Evolutionary conservation across 2,113 vertebrate genomes (phyloP), one percentile per base, ranked within the genome.

Genomic region (Sylvia atricapilla): DNA sequence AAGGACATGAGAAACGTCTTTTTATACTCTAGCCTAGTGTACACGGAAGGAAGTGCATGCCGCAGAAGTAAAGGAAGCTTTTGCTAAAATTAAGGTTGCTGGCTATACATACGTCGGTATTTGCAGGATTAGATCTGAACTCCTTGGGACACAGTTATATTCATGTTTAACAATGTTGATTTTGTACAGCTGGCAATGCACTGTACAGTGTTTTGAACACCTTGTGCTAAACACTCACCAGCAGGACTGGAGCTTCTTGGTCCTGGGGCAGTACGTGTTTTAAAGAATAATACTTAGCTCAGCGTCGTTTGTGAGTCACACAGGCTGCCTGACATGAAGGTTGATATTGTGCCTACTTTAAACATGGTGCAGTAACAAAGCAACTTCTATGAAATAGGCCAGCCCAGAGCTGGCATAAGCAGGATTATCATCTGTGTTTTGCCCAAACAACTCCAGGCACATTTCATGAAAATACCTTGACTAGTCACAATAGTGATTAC

Each of bases 1-100:
- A 90, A 72, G 13, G 19, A 59, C 52, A 17, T 0, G 1, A 37
- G n/a, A 44, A 49, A 39, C 0, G 0, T 25, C 6, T 79, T 73
- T 79, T 81, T 77, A 28, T 44, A 30, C 8, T 19, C 33, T 15
- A 59, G 22, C 43, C 22, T 69, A 59, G 35, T 25, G 39, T 62
- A 68, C 79, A 49, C 0, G 1, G 59, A 44, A 79, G 74, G 77
- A 93, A 86, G 39, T 24, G 41, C 63, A 74, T 27, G 35, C 55
- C 6, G 4, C 35, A 1, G 44, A 55, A 75, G 30, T 52, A 79
- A 85, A 85, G 35, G 30, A 74, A 59, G 43, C 31, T 63, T 91
- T 92, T 94, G 47, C 49, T 75, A 14, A 44, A 30, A 10, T 39
- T 78, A 75, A 47, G 49, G 56, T 93, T 94, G 41, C 64, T 89